phyloP scores from a whole-genome alignment of 2,888 invertebrate species.

The Stratiomys singularior region DNA sequence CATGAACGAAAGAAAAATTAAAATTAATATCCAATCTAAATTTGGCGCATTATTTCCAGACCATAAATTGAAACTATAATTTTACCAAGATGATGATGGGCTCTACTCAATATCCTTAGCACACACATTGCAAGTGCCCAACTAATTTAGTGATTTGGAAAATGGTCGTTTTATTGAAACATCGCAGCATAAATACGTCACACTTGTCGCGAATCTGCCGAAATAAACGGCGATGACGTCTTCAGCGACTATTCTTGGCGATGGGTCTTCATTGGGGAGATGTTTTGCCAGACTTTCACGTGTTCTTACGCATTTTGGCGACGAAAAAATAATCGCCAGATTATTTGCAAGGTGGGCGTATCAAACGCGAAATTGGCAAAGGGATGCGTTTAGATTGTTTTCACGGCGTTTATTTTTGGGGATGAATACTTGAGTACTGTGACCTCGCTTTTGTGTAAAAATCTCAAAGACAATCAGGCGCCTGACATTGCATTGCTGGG shows the following conservation, averaged over 20 bases:
- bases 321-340: neutral
- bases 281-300: slow-evolving; percentile 23
- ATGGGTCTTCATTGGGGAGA: neutral
- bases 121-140: neutral
- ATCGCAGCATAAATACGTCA: slow-evolving; percentile 16
- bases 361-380: slow-evolving; percentile 3
- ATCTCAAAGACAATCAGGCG: neutral
- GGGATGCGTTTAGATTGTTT: neutral
- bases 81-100: neutral
- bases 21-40: slow-evolving; percentile 5
- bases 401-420: neutral
- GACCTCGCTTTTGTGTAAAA: neutral
- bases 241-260: neutral
- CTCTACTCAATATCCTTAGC: neutral
- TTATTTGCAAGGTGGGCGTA: slow-evolving; percentile 16
- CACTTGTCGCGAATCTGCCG: slow-evolving; percentile 13
- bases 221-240: slow-evolving; percentile 12
- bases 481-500: neutral
- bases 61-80: neutral
- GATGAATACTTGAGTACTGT: neutral
- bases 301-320: slow-evolving; percentile 24
- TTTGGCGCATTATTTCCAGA: neutral
- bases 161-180: neutral
- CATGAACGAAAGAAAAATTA: neutral
- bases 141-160: slow-evolving; percentile 5